Evolutionary conservation across 1,140 invertebrate species (phyloP), one percentile per base, ranked within the genome.

Genomic region (Lasioglossum baleicum): DNA sequence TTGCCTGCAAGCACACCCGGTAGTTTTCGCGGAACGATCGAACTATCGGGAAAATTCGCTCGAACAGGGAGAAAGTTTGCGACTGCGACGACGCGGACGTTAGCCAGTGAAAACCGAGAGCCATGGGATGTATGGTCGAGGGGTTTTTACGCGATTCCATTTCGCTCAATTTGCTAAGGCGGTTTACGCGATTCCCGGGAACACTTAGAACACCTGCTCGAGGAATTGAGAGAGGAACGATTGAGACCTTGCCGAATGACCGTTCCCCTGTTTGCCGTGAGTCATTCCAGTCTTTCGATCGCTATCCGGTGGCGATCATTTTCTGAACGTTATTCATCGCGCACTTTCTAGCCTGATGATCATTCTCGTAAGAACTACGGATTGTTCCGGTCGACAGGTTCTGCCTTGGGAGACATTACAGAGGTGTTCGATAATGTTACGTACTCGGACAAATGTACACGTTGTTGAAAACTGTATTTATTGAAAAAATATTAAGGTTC

Each of bases 61-160:
- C 7, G 20, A 35, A 58, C n/a, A 13, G 35, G 40, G 69, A 71
- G 71, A 73, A 73, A 73, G 71, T 64, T 15, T 7, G 11, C 26
- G 20, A 74, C 20, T 10, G 35, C 51, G 65, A 13, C 31, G 8
- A 8, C 13, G 20, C 42, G 26, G 63, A 64, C 61, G 26, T 65
- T 40, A 2, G 61, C 35, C n/a, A 64, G 17, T 64, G 60, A 73
- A 73, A 64, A 63, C 20, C 17, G 56, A 7, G 56, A 42, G 71
- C 17, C 13, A 44, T 7, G 31, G 48, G 26, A 69, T 56, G 44
- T 5, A 15, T 17, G 42, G n/a, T 65, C 44, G 26, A 15, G 17
- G 26, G 17, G 10, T 8, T 74, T 53, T 22, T 13, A 8, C 10
- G 35, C 63, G 44, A 15, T 15, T 26, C 11, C 31, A 44, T 40